A percentile compares a stretch with the other conserved stretches of the same genome.
These are phyloP conservation scores for Drosophila greeni DNA, from an alignment of 2,888 invertebrate species.

Conservation along the genomic window DNA sequence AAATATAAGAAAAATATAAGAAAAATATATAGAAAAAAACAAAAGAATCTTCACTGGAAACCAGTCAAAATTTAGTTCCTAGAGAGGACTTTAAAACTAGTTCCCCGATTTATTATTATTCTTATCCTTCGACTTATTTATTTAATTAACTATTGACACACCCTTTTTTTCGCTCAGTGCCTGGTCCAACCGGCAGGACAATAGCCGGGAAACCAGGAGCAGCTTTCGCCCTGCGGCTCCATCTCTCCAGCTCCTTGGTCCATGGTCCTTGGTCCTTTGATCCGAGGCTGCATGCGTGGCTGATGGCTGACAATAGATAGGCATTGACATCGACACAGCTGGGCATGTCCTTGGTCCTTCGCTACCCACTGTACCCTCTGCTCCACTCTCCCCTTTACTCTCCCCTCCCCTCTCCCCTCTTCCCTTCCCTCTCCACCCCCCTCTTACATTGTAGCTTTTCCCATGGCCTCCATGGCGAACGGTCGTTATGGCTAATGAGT, in stretches of 20 bases:
- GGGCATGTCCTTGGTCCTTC: constrained; percentile 19
- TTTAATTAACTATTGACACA: background rate
- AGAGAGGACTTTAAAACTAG: background rate
- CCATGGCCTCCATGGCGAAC: constrained; percentile 20
- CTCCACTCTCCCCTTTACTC: no score
- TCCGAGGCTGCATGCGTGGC: constrained; percentile 52
- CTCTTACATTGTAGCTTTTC: background rate
- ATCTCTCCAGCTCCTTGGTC: constrained; percentile 7
- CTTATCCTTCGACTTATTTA: background rate
- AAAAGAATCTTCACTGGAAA: fast-evolving
- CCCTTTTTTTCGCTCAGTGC: background rate
- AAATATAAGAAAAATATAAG: background rate
- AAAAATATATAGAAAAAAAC: background rate
- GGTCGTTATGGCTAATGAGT: constrained; percentile 71
- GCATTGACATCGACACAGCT: constrained; percentile 40
- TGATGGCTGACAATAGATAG: constrained; percentile 52
- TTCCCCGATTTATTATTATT: background rate
- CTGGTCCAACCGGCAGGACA: constrained; percentile 13
- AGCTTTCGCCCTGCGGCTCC: constrained; percentile 1
- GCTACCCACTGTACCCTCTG: background rate
- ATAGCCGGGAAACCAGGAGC: constrained; percentile 4
- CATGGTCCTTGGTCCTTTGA: constrained; percentile 50
- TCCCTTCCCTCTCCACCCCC: no score
- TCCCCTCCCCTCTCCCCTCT: no score
- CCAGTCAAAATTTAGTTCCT: background rate